A percentile compares a stretch with the other conserved stretches of the same genome.
These are phyloP conservation scores for Tenthredo distinguenda DNA, from an alignment of 2,888 invertebrate genomes.

Conservation along the genomic window DNA sequence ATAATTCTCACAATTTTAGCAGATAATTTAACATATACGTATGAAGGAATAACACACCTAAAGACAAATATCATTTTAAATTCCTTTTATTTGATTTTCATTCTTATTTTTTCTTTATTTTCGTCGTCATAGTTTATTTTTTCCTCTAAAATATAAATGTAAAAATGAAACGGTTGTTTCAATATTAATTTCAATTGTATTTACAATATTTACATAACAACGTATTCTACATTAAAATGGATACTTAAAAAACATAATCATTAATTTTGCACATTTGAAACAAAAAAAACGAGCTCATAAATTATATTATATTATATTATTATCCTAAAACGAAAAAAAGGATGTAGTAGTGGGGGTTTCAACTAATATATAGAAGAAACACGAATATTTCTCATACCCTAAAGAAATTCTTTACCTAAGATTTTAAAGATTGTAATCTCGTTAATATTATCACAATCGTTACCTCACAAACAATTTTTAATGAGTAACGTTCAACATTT, in stretches of 20 bases:
- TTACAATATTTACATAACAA: constrained; percentile 54
- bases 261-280: not conserved
- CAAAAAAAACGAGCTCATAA: constrained; percentile 3
- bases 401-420: not conserved
- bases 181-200: constrained; percentile 53
- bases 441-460: constrained; percentile 36
- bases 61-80: constrained; percentile 35
- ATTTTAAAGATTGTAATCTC: constrained; percentile 13
- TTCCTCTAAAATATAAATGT: constrained; percentile 54
- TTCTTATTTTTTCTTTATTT: constrained; percentile 3
- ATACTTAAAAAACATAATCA: constrained; percentile 32
- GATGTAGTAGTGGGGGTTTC: not conserved
- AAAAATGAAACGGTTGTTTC: constrained; percentile 54
- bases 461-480: not conserved
- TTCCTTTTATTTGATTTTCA: constrained; percentile 41
- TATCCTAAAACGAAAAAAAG: constrained; percentile 9
- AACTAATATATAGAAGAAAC: constrained; percentile 11
- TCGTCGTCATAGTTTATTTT: not conserved
- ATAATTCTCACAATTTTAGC: not conserved
- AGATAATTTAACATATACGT: not conserved
- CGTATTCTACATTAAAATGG: not conserved
- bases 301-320: constrained; percentile 10
- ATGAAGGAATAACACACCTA: not conserved
- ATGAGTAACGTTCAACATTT: constrained; percentile 14
- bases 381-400: not conserved